Base-by-base conservation (phyloP, 1,140 invertebrate genomes). In the Samia ricini region DNA sequence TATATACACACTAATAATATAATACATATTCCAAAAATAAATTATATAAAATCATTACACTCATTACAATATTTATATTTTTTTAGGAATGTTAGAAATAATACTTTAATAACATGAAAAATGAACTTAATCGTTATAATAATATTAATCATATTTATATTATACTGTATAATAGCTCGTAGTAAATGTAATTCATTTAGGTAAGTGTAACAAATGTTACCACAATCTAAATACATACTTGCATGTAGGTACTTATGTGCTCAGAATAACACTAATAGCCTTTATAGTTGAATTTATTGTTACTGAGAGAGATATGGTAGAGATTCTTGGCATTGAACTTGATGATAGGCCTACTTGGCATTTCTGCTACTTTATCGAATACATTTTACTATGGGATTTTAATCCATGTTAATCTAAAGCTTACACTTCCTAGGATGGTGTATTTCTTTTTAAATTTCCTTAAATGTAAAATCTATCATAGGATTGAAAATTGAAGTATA, bases 281-380 rank as follows among this genome's bases (percentile, higher is more conserved):
- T 23, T 20, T 18, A 19, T 26, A 20, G 56, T 57, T 19, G 75
- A 74, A 71, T 71, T 69, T 66, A 68, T 56, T 72, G 57, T 74
- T 68, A 69, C 72, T 69, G 68, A 64, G 62, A 62, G 56, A 72
- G 60, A 74, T 68, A 58, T 70, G 77, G 68, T 78, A 74, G 76
- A 81, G 76, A 81, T 76, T 81, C 79, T 87, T 87, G 84, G 82
- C 82, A 87, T 76, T 81, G 79, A 84, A 83, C 79, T 83, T 83
- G 79, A 60, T 56, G 66, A 22, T 49, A 58, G 59, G 59, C 79
- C 81, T 74, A 84, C 79, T 87, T 87, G 84, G 82, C 84, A 7
- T 23, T 60, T 42, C 29, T 23, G 79, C 84, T 84, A 87, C 83
- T 79, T 68, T 75, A 72, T 70, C 71, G 66, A 65, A 54, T 69